Percentiles rank a stretch among this genome's conserved stretches.
Evolutionary conservation across 1,140 invertebrate genomes (phyloP).

Genomic region (Pentalonia nigronervosa): DNA sequence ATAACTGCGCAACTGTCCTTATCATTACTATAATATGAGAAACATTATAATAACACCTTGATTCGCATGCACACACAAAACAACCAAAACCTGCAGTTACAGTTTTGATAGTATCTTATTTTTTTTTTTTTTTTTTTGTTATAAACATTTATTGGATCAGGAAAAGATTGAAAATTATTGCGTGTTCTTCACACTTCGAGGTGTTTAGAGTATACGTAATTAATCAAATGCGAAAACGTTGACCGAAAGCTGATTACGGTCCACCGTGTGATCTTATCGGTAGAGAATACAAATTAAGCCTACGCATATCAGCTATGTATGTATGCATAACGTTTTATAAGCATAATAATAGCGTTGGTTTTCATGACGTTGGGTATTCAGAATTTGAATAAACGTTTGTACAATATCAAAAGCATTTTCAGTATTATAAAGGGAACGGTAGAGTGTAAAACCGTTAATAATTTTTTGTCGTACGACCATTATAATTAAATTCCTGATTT

Average conservation of each 20-base stretch:
- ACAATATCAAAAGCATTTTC: not conserved
- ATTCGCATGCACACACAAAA: too few relatives aligned
- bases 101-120: too few relatives aligned
- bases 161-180: too few relatives aligned
- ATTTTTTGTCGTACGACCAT: not conserved
- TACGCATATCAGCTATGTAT: not conserved
- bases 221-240: constrained; percentile 33
- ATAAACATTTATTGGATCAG: too few relatives aligned
- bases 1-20: too few relatives aligned
- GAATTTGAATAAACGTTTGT: not conserved
- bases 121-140: too few relatives aligned
- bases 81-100: too few relatives aligned
- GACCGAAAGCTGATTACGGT: constrained; percentile 1
- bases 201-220: not conserved
- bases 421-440: not conserved
- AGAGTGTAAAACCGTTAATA: not conserved
- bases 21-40: too few relatives aligned
- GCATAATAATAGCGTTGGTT: not conserved
- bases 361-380: not conserved
- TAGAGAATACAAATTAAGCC: not conserved
- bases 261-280: not conserved
- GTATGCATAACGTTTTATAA: not conserved
- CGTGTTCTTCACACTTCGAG: too few relatives aligned
- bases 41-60: too few relatives aligned
- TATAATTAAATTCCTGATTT: not conserved